These are phyloP conservation scores for Ibycter americanus DNA, from an alignment of 2,797 vertebrate species.

Conservation along the genomic window DNA sequence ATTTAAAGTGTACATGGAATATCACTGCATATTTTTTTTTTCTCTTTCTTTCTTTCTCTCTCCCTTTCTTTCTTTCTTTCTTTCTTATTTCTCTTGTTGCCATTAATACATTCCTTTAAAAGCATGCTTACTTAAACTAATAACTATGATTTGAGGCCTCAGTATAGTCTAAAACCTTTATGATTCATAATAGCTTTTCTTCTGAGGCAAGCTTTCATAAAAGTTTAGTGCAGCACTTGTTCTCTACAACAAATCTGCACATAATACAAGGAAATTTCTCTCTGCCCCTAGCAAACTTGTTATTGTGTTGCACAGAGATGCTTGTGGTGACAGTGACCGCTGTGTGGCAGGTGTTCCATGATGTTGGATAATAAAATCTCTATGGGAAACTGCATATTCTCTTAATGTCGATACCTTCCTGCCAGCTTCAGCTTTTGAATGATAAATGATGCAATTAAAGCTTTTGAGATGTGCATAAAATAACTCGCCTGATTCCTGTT, in stretches of 20 bases:
- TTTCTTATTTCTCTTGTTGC: neutral
- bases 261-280: conserved; percentile 17
- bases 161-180: neutral
- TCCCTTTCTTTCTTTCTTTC: neutral
- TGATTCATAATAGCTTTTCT: conserved; percentile 29
- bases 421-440: conserved; percentile 40
- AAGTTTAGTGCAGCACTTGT: neutral
- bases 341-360: conserved; percentile 15
- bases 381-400: neutral
- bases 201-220: neutral
- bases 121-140: neutral
- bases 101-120: conserved; percentile 11
- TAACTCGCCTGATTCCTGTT: conserved; percentile 24
- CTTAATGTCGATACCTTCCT: conserved; percentile 14
- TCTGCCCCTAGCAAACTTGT: neutral
- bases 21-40: neutral
- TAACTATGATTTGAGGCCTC: neutral
- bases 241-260: neutral
- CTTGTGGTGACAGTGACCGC: conserved; percentile 24
- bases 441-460: conserved; percentile 64
- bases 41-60: neutral
- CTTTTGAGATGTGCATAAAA: conserved; percentile 40
- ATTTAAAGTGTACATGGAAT: neutral
- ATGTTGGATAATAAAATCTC: conserved; percentile 47
- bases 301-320: conserved; percentile 10